Percentiles rank a stretch among this genome's conserved stretches.
Conservation (phyloP, 1,140 invertebrate species). For the Drosophila lacteicornis region DNA sequence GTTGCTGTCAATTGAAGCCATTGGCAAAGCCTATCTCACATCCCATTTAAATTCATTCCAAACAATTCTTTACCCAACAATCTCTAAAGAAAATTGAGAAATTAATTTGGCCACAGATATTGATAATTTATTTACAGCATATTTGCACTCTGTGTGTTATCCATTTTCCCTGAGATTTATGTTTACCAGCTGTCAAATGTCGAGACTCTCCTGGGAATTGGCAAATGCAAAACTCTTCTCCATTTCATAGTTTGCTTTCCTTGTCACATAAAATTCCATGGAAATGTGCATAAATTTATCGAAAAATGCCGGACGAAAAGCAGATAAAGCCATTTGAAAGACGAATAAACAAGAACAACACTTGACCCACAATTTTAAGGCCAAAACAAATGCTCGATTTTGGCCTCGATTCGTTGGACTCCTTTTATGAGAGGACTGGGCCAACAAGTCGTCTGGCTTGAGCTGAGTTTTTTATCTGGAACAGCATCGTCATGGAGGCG, state of each 20-base stretch:
- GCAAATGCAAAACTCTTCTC: conserved; percentile 26
- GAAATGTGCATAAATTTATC: conserved; percentile 44
- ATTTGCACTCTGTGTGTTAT: conserved; percentile 40
- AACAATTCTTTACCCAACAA: not conserved
- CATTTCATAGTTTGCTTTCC: conserved; percentile 42
- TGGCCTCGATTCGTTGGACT: conserved; percentile 9
- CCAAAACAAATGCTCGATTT: conserved; percentile 43
- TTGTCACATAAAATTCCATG: conserved; percentile 45
- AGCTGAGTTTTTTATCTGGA: conserved; percentile 36
- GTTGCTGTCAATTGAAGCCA: not conserved
- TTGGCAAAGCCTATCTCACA: not conserved
- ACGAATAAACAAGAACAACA: conserved; percentile 19
- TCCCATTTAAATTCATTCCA: not conserved
- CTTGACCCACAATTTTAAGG: conserved; percentile 47
- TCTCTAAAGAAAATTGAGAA: conserved; percentile 8
- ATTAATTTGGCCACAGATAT: conserved; percentile 28
- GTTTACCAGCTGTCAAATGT: conserved; percentile 31
- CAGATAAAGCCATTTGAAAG: conserved; percentile 25
- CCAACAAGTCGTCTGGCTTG: conserved; percentile 20
- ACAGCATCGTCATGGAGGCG: conserved; percentile 10
- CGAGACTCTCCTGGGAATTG: conserved; percentile 8
- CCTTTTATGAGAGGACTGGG: conserved; percentile 30
- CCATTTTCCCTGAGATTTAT: conserved; percentile 15
- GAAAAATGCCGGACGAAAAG: conserved; percentile 3
- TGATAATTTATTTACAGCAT: conserved; percentile 28